Evolutionary conservation across 1,140 invertebrate species (phyloP).

Genomic region (Venustaconcha ellipsiformis): DNA sequence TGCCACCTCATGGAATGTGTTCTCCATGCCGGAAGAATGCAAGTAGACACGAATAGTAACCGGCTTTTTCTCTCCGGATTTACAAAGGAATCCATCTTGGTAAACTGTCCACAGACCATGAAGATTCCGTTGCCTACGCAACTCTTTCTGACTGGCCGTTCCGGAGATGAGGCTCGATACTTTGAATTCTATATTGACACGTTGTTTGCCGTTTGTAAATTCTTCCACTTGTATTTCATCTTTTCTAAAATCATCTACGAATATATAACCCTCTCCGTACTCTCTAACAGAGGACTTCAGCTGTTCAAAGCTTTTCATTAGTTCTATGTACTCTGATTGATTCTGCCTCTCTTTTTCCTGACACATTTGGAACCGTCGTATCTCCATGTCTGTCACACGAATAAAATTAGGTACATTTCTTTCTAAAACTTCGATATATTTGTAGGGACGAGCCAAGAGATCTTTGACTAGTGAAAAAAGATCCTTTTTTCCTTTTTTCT

Average conservation of each 20-base stretch:
- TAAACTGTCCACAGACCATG: conserved; percentile 11
- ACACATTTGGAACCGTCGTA: conserved; percentile 15
- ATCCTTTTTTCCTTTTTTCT: conserved; percentile 21
- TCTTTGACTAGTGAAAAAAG: conserved; percentile 10
- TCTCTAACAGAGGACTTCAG: conserved; percentile 1
- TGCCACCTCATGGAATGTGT: conserved; percentile 15
- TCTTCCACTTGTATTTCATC: conserved; percentile 16
- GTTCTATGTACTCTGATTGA: conserved; percentile 6
- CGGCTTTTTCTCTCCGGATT: conserved; percentile 10
- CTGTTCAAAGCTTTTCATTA: conserved; percentile 18
- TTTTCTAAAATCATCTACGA: conserved; percentile 20
- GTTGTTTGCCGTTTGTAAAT: neutral
- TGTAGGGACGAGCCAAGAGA: conserved; percentile 15
- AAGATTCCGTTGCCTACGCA: neutral
- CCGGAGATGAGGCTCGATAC: neutral
- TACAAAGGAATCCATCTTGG: neutral
- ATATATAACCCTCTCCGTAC: conserved; percentile 25
- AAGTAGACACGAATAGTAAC: conserved; percentile 19
- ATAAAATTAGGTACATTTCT: conserved; percentile 21
- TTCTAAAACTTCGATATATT: conserved; percentile 20
- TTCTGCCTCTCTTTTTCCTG: conserved; percentile 11
- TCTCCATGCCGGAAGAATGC: neutral
- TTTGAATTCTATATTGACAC: neutral
- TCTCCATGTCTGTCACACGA: conserved; percentile 8
- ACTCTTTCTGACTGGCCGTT: neutral